Evolutionary conservation across 1,140 invertebrate genomes (phyloP).

Genomic region (Andricus grossulariae): DNA sequence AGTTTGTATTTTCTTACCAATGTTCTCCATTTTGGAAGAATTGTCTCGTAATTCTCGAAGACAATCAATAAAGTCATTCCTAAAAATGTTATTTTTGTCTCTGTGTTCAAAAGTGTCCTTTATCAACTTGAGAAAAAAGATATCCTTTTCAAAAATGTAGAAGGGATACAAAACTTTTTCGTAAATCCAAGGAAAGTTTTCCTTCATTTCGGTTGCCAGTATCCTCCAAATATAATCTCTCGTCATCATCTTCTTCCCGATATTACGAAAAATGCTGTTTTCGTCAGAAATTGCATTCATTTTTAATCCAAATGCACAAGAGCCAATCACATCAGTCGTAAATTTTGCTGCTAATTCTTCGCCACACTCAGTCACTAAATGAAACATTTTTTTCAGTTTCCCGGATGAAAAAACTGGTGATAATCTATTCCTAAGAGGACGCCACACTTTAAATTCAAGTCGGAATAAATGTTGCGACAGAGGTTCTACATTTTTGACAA

Average conservation of each 20-base stretch:
- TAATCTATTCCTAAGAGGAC: constrained; percentile 57
- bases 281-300: too few relatives aligned
- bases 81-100: constrained; percentile 65
- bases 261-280: constrained; percentile 67
- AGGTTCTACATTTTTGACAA: constrained; percentile 73
- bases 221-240: constrained; percentile 29
- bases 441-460: constrained; percentile 58
- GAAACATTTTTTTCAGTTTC: constrained; percentile 66
- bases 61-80: constrained; percentile 77
- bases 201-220: constrained; percentile 37
- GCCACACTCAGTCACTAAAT: constrained; percentile 53
- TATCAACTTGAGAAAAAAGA: constrained; percentile 73
- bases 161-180: constrained; percentile 38
- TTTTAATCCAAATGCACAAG: too few relatives aligned
- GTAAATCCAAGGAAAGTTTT: constrained; percentile 40
- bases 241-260: constrained; percentile 61
- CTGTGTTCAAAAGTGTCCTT: constrained; percentile 72
- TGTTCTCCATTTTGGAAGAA: not conserved
- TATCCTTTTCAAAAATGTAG: constrained; percentile 57
- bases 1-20: too few relatives aligned
- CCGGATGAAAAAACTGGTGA: constrained; percentile 41
- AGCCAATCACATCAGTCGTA: too few relatives aligned
- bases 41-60: constrained; percentile 64
- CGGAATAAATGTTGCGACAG: constrained; percentile 63
- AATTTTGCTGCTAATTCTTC: constrained; percentile 66